phyloP scores from a whole-genome alignment of 2,888 invertebrate species.

The Lasioglossum calceatum region DNA sequence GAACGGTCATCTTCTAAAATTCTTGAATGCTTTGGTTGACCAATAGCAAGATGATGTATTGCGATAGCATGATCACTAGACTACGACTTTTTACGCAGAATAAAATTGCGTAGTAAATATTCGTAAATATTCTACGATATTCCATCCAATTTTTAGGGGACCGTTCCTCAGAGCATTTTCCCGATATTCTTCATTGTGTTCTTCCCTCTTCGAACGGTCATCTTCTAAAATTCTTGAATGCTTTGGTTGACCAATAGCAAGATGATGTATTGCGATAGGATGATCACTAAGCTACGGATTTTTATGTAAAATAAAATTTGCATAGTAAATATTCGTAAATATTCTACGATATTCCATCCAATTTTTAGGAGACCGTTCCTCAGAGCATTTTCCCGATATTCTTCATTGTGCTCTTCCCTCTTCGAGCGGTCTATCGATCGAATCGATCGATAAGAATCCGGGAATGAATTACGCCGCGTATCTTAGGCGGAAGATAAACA shows the following conservation, averaged over 20 bases:
- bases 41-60: too few relatives aligned
- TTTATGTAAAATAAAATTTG: too few relatives aligned
- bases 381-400: background rate
- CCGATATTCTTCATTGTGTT: background rate
- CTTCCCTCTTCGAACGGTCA: too few relatives aligned
- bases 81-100: too few relatives aligned
- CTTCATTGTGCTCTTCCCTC: background rate
- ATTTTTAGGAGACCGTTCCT: background rate
- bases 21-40: too few relatives aligned
- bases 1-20: background rate
- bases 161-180: background rate
- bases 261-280: background rate
- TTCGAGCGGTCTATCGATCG: background rate
- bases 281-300: too few relatives aligned
- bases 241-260: background rate
- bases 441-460: background rate
- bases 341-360: background rate
- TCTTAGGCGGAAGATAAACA: background rate
- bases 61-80: too few relatives aligned
- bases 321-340: too few relatives aligned
- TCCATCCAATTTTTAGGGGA: too few relatives aligned
- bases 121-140: too few relatives aligned
- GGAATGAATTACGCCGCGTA: background rate
- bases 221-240: too few relatives aligned
- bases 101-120: too few relatives aligned